Evolutionary conservation across 2,888 invertebrate genomes (phyloP).

Genomic region (Elaeidobius kamerunicus): DNA sequence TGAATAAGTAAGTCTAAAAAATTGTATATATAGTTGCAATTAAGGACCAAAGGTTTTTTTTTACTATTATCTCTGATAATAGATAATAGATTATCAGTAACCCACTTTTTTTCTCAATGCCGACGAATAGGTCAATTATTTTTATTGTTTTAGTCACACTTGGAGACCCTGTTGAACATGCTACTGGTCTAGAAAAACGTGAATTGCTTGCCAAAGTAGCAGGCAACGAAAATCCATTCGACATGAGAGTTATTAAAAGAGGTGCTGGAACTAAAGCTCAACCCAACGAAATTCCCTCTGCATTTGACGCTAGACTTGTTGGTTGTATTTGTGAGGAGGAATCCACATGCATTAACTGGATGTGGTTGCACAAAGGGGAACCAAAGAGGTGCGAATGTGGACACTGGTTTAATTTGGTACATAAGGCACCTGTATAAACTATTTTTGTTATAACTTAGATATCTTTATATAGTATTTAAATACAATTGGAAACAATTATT

Average conservation of each 20-base stretch:
- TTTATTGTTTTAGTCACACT: constrained; percentile 57
- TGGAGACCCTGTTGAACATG: constrained; percentile 88
- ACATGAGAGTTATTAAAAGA: constrained; percentile 79
- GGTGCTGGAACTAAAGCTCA: constrained; percentile 75
- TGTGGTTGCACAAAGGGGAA: constrained; percentile 89
- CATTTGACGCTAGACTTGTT: constrained; percentile 83
- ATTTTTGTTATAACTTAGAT: constrained; percentile 11
- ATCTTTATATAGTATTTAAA: constrained; percentile 19
- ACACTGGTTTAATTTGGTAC: constrained; percentile 91
- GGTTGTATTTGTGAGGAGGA: constrained; percentile 98
- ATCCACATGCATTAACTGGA: constrained; percentile 84
- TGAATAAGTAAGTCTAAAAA: too few relatives aligned
- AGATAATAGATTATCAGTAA: too few relatives aligned
- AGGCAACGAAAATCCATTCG: constrained; percentile 86
- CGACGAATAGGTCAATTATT: not conserved
- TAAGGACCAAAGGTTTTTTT: too few relatives aligned
- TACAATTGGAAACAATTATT: constrained; percentile 1
- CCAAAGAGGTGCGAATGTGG: constrained; percentile 95
- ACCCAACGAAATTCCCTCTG: constrained; percentile 89
- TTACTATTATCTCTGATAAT: too few relatives aligned
- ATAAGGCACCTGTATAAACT: constrained; percentile 67
- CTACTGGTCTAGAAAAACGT: constrained; percentile 89
- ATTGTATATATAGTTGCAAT: too few relatives aligned
- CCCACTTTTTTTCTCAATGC: too few relatives aligned
- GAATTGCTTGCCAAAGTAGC: constrained; percentile 82